Conservation (phyloP, 1,140 invertebrate species). For the Hermatobates lingyangjiaoensis region DNA sequence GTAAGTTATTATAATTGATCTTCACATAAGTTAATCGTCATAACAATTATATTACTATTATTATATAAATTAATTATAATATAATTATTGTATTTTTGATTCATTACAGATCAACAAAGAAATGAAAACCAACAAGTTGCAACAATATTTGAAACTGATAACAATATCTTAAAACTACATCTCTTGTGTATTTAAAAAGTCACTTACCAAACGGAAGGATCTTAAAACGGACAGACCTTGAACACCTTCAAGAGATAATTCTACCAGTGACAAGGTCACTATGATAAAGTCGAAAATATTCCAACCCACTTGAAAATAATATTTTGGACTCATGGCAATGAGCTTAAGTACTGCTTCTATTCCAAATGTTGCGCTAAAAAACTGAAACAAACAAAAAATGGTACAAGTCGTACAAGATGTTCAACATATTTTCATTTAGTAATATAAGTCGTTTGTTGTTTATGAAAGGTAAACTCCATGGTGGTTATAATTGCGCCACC, state of each 20-base stretch:
- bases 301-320: constrained; percentile 97
- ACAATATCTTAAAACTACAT: neutral
- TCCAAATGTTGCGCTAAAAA: constrained; percentile 93
- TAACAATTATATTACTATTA: too few relatives aligned
- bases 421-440: too few relatives aligned
- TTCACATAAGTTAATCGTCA: too few relatives aligned
- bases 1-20: too few relatives aligned
- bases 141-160: neutral
- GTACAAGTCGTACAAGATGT: too few relatives aligned
- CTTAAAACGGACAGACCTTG: constrained; percentile 89
- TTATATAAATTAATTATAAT: constrained; percentile 4
- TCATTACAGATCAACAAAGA: neutral
- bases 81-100: constrained; percentile 3
- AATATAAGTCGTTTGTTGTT: too few relatives aligned
- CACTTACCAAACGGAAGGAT: constrained; percentile 90
- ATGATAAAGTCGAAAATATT: constrained; percentile 99
- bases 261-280: constrained; percentile 82
- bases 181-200: too few relatives aligned
- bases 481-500: too few relatives aligned
- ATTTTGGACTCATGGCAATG: constrained; percentile 89
- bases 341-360: constrained; percentile 92
- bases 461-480: too few relatives aligned
- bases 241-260: constrained; percentile 79
- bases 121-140: constrained; percentile 8
- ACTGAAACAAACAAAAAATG: constrained; percentile 42